Percentiles rank a stretch among this genome's conserved stretches.
Conservation (phyloP, 1,140 invertebrate genomes). For the Zaprionus lachaisei region DNA sequence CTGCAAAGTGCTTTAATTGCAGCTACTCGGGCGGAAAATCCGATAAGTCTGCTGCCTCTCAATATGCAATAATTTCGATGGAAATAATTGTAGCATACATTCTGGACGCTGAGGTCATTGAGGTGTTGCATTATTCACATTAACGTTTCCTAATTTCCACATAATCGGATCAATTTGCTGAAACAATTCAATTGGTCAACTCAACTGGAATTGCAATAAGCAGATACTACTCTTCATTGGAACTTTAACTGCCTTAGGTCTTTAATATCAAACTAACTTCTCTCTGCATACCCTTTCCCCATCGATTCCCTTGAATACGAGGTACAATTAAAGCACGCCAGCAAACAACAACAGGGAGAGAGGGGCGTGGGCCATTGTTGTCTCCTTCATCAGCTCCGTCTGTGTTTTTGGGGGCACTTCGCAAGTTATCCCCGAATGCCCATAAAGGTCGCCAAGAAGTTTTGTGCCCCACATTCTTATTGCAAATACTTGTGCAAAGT, state of each 20-base stretch:
- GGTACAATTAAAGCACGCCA: slow-evolving; percentile 15
- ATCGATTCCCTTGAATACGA: background rate
- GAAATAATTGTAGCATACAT: slow-evolving; percentile 1
- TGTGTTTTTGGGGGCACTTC: background rate
- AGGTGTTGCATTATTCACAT: background rate
- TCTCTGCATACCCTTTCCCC: background rate
- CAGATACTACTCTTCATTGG: background rate
- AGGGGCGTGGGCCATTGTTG: slow-evolving; percentile 15
- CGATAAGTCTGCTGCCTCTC: background rate
- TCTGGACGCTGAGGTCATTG: too few species aligned
- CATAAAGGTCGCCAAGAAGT: slow-evolving; percentile 52
- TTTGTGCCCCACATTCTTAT: slow-evolving; percentile 47
- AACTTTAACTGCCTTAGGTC: background rate
- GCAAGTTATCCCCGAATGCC: slow-evolving; percentile 22
- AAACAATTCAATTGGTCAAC: background rate
- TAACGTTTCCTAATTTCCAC: background rate
- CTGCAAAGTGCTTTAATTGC: background rate
- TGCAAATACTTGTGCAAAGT: slow-evolving; percentile 60
- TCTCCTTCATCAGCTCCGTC: background rate
- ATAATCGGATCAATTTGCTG: slow-evolving; percentile 1
- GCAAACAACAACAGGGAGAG: background rate
- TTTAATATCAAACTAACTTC: too few species aligned
- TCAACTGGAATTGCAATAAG: background rate
- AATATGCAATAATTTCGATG: background rate
- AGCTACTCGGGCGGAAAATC: background rate